phyloP scores from a whole-genome alignment of 2,113 vertebrate genomes.

The Oceanites oceanicus region DNA sequence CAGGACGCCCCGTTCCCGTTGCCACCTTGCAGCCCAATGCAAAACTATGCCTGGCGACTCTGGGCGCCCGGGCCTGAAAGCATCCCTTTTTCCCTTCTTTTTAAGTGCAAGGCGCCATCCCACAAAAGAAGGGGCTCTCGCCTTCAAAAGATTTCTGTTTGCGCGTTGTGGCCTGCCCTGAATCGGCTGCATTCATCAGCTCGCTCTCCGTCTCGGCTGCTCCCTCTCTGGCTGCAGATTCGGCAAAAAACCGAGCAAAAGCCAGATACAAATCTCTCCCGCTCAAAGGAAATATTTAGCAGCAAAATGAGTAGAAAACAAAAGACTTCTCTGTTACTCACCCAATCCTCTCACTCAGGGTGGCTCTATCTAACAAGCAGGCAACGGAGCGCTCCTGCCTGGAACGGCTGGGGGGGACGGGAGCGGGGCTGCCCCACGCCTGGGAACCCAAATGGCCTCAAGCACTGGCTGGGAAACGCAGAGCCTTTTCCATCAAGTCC shows the following conservation, averaged over 20 bases:
- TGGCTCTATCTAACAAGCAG: not conserved
- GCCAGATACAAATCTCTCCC: slow-evolving; percentile 33
- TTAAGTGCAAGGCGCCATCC: not conserved
- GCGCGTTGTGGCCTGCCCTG: not conserved
- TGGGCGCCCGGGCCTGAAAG: not conserved
- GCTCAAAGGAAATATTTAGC: slow-evolving; percentile 30
- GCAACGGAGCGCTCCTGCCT: not conserved
- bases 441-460: not conserved
- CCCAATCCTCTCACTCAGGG: not conserved
- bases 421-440: not conserved
- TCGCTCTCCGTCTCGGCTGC: not conserved
- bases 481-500: not conserved
- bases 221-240: not conserved
- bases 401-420: rapidly evolving
- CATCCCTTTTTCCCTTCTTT: not conserved
- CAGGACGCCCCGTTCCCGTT: rapidly evolving
- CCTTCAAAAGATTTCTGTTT: slow-evolving; percentile 3
- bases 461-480: not conserved
- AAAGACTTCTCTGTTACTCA: slow-evolving; percentile 35
- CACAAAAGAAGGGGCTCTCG: not conserved
- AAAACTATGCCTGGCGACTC: rapidly evolving
- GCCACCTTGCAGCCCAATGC: not conserved
- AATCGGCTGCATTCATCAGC: slow-evolving; percentile 24
- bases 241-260: not conserved
- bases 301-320: not conserved